Base-by-base conservation (phyloP, 2,888 invertebrate species). In the Neoascia interrupta region DNA sequence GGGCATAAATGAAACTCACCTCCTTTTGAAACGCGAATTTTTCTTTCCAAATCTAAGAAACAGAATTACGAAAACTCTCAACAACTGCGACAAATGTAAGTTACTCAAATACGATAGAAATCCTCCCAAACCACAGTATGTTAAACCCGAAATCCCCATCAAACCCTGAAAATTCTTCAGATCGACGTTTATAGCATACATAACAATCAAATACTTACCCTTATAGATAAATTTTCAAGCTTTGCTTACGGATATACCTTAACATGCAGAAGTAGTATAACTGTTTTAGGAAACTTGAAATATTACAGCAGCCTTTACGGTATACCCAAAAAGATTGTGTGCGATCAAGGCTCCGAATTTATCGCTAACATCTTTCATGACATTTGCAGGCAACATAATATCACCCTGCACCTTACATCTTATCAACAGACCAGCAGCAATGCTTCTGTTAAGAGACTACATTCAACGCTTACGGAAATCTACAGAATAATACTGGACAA, bases 401-500 rank as follows among this genome's bases (percentile, higher is more conserved):
- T 58, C 5, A 47, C 11, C 36, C 28, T 61, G 8, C 49, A 49
- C 4, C 19, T 51, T 19, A 63, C 39, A 37, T 63, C 49, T 10
- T 51, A 39, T 18, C 63, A 63, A 49, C 63, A 63, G 13, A 63
- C 49, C 2, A 37, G 39, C 13, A 49, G 63, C 18, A 63, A 63
- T 21, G n/a, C 39, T 8, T 41, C 63, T 11, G 49, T 63, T 1
- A 51, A 63, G 39, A 13, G 28, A 5, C 28, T 63, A 6, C 47
- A 51, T 21, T 37, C 61, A 5, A 47, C 56, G 21, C 26, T 56
- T 4, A 56, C 56, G 5, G 73, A 76, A 64, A 81, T 73, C 2
- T 81, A 68, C 10, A 21, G 75, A 36, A 58, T 81, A 16, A 63
- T 81, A 6, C 23, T 21, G 11, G n/a, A 54, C 56, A 58, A 23